Evolutionary conservation across 1,140 invertebrate genomes (phyloP), one percentile per base, ranked within the genome.

Genomic region (Mycetomoellerius zeteki): DNA sequence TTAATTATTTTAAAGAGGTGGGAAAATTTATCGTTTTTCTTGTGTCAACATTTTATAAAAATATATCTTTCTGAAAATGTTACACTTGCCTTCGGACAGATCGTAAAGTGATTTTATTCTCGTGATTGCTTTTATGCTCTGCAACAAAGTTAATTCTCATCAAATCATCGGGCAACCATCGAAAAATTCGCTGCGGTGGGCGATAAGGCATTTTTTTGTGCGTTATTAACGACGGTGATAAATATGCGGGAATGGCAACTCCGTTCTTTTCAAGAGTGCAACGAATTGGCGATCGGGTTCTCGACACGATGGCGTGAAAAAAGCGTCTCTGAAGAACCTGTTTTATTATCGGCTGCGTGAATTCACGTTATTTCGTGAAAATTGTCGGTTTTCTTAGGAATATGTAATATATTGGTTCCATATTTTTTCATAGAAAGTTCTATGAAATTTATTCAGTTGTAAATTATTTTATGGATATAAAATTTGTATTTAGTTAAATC

Each of bases 221-320:
- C 37, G 62, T 90, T 91, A 89, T 91, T 91, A 89, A 91, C 89
- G 87, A 89, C 76, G 27, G 54, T 86, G 85, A 91, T 91, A 91
- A 91, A 91, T 91, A 91, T 91, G 87, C 75, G 60, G 76, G 87
- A 71, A 47, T 65, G 50, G 71, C 56, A 69, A 43, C 67, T 58
- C 56, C 33, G 85, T 85, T 82, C 62, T 90, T 85, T 62, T 90
- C 86, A 71, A 73, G 30, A 89, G 67, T 86, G 90, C 87, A 87
- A 91, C 89, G 87, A 91, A 91, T 91, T 76, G 85, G 37, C 87
- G 80, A 91, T 90, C 78, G 78, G 69, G 88, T 75, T 62, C 87
- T 73, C 58, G 27, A 33, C 30, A 27, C 14, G 60, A 33, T 21
- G 43, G 54, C 69, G 21, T n/a, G 58, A 60, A 86, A 90, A 86